Evolutionary conservation across 2,888 invertebrate species (phyloP).

Genomic region (Abrostola tripartita): DNA sequence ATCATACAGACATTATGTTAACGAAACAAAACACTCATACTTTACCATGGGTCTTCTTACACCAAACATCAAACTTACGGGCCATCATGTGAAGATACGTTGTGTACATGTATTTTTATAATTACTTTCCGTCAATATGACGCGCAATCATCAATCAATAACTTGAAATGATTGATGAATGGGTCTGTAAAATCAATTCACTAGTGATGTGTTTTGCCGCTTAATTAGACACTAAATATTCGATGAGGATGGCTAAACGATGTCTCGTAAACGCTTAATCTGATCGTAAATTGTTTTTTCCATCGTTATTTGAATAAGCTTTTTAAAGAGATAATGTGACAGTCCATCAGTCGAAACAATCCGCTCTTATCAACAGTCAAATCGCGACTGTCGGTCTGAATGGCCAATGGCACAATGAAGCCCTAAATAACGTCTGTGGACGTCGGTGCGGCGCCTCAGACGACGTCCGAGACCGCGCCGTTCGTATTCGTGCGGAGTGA

Average conservation of each 20-base stretch:
- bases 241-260: constrained; percentile 57
- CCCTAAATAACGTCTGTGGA: constrained; percentile 82
- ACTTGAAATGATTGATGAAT: constrained; percentile 85
- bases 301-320: constrained; percentile 57
- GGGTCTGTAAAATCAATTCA: constrained; percentile 80
- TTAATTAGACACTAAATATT: constrained; percentile 86
- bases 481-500: constrained; percentile 72
- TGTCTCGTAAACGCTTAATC: constrained; percentile 53
- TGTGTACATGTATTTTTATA: constrained; percentile 77
- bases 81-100: constrained; percentile 65
- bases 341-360: constrained; percentile 82
- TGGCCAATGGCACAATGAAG: constrained; percentile 85
- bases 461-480: constrained; percentile 72
- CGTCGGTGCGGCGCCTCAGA: constrained; percentile 83
- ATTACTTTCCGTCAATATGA: constrained; percentile 83
- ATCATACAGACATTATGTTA: constrained; percentile 16
- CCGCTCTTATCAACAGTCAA: constrained; percentile 79
- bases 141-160: constrained; percentile 83
- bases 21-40: constrained; percentile 26
- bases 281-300: constrained; percentile 51
- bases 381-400: constrained; percentile 75
- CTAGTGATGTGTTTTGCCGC: constrained; percentile 77
- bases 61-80: constrained; percentile 55
- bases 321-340: constrained; percentile 75
- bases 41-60: constrained; percentile 53